Conservation (phyloP, 2,113 vertebrate genomes). For the Percopsis transmontana region DNA sequence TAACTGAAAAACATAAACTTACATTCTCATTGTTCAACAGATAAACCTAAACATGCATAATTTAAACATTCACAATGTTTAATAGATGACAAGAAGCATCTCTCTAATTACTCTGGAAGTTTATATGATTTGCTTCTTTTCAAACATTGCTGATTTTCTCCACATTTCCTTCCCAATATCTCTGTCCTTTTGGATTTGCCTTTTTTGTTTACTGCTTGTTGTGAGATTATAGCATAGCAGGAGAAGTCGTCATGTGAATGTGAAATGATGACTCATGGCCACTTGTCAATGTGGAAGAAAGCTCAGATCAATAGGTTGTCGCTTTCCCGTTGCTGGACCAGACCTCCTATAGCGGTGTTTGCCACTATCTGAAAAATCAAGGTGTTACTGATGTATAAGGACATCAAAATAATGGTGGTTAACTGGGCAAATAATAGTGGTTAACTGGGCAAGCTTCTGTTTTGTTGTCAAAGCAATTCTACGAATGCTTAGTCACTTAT, state of each 20-base stretch:
- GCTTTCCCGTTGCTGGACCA: slow-evolving; percentile 13
- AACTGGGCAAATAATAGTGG: too few relatives aligned
- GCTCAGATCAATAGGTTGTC: neutral
- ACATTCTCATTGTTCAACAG: too few relatives aligned
- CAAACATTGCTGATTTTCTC: neutral
- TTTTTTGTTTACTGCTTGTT: slow-evolving; percentile 17
- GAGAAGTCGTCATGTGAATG: slow-evolving; percentile 24
- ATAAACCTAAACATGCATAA: neutral
- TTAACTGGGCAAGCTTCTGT: too few relatives aligned
- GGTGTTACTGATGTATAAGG: too few relatives aligned
- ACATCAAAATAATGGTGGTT: too few relatives aligned
- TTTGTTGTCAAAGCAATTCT: too few relatives aligned
- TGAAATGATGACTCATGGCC: slow-evolving; percentile 31
- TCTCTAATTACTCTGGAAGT: neutral
- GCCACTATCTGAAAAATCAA: too few relatives aligned
- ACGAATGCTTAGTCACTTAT: too few relatives aligned
- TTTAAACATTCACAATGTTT: too few relatives aligned
- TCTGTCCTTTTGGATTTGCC: slow-evolving; percentile 14
- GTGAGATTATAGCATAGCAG: slow-evolving; percentile 18
- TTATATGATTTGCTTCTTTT: slow-evolving; percentile 18
- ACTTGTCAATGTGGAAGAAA: slow-evolving; percentile 19
- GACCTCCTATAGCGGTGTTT: too few relatives aligned
- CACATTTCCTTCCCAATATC: neutral
- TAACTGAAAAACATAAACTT: too few relatives aligned
- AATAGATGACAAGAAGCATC: too few relatives aligned